Percentiles rank a stretch among this genome's conserved stretches.
phyloP scores from a whole-genome alignment of 2,113 vertebrate species.

The Papio anubis region DNA sequence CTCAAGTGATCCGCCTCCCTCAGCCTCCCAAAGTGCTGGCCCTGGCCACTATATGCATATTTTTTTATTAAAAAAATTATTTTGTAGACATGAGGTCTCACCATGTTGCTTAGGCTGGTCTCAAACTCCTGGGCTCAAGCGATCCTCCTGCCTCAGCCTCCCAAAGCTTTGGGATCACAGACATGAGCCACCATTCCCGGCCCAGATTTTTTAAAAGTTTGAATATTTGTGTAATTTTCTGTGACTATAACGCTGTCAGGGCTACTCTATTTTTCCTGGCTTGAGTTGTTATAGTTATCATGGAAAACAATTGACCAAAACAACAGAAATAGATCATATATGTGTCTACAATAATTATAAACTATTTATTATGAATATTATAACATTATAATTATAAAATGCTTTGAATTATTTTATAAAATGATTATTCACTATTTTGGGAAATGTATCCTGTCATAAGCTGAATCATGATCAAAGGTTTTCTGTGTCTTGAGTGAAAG shows the following conservation, averaged over 20 bases:
- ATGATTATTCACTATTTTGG: neutral
- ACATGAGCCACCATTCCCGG: too few relatives aligned
- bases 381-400: neutral
- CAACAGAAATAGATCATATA: neutral
- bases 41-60: too few relatives aligned
- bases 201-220: neutral
- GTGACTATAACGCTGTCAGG: neutral
- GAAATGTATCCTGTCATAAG: neutral
- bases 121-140: too few relatives aligned
- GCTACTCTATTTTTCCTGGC: neutral
- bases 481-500: neutral
- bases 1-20: too few relatives aligned
- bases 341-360: neutral
- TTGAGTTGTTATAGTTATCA: neutral
- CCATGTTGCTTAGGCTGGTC: too few relatives aligned
- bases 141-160: too few relatives aligned
- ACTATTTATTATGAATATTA: neutral
- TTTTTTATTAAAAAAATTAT: too few relatives aligned
- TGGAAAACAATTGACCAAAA: neutral
- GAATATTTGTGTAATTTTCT: neutral
- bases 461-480: fast-evolving
- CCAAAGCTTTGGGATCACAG: too few relatives aligned
- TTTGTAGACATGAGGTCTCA: too few relatives aligned
- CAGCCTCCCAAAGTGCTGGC: too few relatives aligned
- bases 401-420: neutral